These are phyloP conservation scores for Okapia johnstoni DNA, from an alignment of 2,113 vertebrate genomes.

Conservation along the genomic window DNA sequence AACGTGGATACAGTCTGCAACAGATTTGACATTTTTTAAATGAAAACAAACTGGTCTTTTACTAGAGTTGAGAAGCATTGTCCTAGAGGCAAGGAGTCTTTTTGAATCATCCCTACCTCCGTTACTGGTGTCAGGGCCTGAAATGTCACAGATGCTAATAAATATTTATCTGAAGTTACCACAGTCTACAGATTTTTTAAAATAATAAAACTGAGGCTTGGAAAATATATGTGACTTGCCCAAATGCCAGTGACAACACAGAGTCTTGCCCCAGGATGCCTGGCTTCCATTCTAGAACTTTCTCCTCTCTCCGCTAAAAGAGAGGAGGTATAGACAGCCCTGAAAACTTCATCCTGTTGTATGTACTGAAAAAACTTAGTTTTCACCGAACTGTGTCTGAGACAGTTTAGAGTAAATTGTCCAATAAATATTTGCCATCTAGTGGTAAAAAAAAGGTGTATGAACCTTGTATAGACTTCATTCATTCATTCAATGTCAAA, in stretches of 20 bases:
- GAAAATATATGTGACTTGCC: not conserved
- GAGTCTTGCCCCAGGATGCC: not conserved
- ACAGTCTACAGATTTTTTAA: not conserved
- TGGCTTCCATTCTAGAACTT: not conserved
- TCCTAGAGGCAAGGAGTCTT: not conserved
- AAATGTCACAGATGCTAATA: not conserved
- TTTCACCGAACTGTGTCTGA: not conserved
- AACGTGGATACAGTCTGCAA: not conserved
- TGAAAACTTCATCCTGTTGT: not conserved
- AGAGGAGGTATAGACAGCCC: not conserved
- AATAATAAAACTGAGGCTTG: not conserved
- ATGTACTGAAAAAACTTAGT: not conserved
- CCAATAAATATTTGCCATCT: slow-evolving; percentile 26
- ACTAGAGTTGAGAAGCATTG: not conserved
- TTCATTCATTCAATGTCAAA: not conserved
- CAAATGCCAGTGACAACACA: not conserved
- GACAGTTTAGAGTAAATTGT: not conserved
- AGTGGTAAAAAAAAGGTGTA: not conserved
- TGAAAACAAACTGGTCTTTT: not conserved
- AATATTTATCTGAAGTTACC: not conserved
- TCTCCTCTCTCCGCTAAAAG: not conserved
- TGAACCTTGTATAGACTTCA: not conserved
- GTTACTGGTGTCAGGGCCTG: not conserved
- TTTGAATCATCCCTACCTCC: not conserved
- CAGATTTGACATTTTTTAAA: not conserved